phyloP scores from a whole-genome alignment of 2,113 vertebrate species.

The Bungarus multicinctus region DNA sequence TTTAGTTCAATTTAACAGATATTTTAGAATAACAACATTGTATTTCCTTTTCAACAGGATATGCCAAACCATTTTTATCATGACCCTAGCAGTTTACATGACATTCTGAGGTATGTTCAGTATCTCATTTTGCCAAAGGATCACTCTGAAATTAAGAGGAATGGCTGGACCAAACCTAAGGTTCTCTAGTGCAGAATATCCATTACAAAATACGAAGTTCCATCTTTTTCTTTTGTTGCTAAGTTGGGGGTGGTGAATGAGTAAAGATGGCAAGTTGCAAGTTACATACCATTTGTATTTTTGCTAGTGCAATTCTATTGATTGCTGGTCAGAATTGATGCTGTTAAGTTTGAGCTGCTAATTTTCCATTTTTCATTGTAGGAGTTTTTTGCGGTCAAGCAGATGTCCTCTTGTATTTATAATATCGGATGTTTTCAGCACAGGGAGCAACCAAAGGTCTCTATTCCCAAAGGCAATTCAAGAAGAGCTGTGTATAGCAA shows the following conservation, averaged over 20 bases:
- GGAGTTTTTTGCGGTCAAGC: constrained; percentile 77
- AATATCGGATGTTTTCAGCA: constrained; percentile 85
- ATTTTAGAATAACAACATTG: constrained; percentile 27
- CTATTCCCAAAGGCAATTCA: constrained; percentile 84
- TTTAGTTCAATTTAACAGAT: neutral
- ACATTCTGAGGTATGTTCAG: constrained; percentile 81
- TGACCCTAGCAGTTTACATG: constrained; percentile 82
- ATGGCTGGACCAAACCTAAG: neutral
- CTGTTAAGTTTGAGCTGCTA: neutral
- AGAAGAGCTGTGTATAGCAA: constrained; percentile 79
- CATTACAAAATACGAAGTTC: neutral
- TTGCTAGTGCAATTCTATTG: neutral
- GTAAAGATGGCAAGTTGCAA: neutral
- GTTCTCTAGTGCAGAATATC: neutral
- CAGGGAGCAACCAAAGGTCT: constrained; percentile 80
- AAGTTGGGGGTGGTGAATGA: neutral
- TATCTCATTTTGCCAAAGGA: neutral
- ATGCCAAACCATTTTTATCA: constrained; percentile 95
- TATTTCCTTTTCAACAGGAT: constrained; percentile 75
- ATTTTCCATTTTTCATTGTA: constrained; percentile 49
- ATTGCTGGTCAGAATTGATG: neutral
- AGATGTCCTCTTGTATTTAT: constrained; percentile 87
- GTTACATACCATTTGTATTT: neutral
- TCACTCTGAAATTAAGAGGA: neutral
- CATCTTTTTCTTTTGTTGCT: neutral